Percentiles rank a stretch among this genome's conserved stretches.
These are phyloP conservation scores for Serripes groenlandicus DNA, from an alignment of 2,888 invertebrate species.

Conservation along the genomic window DNA sequence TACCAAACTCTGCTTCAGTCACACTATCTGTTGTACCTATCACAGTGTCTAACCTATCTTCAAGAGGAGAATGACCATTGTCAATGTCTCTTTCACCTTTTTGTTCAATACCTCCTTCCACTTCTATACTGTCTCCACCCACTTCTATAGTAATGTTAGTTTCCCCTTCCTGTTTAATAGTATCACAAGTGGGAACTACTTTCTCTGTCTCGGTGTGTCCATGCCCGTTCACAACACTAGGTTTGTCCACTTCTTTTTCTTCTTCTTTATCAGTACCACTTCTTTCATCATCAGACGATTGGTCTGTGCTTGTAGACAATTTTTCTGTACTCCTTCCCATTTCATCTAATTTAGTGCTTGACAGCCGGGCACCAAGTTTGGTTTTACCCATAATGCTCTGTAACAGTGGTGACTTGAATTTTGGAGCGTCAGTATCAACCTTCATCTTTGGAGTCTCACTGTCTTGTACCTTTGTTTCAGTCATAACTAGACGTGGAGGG, in stretches of 20 bases:
- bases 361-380: slow-evolving; percentile 73
- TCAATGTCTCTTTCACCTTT: background rate
- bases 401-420: slow-evolving; percentile 83
- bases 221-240: slow-evolving; percentile 19
- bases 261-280: background rate
- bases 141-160: background rate
- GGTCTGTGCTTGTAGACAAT: slow-evolving; percentile 35
- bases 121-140: background rate
- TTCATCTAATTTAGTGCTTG: slow-evolving; percentile 55
- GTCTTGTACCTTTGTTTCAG: slow-evolving; percentile 73
- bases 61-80: slow-evolving; percentile 10
- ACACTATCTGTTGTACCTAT: slow-evolving; percentile 41
- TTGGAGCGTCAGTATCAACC: slow-evolving; percentile 73
- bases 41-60: slow-evolving; percentile 46
- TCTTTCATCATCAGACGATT: slow-evolving; percentile 21
- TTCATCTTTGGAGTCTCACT: slow-evolving; percentile 17
- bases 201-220: background rate
- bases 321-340: slow-evolving; percentile 50
- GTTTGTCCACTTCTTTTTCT: background rate
- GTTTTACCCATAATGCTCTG: slow-evolving; percentile 82
- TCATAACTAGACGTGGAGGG: slow-evolving; percentile 82
- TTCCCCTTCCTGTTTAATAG: slow-evolving; percentile 16
- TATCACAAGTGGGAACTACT: slow-evolving; percentile 4
- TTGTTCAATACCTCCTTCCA: background rate
- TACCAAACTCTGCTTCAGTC: background rate